Evolutionary conservation across 2,797 vertebrate genomes (phyloP), one percentile per base, ranked within the genome.

Genomic region (Remorina albescens): DNA sequence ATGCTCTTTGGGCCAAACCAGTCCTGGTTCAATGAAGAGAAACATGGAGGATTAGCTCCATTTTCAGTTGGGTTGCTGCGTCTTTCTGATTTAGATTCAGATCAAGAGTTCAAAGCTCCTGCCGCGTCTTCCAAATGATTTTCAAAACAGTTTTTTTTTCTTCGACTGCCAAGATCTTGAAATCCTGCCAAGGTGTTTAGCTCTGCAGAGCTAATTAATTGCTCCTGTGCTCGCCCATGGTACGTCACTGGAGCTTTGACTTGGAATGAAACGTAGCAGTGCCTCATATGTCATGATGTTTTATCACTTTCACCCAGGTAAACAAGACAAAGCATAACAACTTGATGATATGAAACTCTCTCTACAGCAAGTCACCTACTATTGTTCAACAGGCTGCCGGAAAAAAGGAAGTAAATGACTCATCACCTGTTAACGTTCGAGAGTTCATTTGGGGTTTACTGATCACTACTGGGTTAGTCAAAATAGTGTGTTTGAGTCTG

Each of bases 81-180:
- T 61, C 57, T 58, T 54, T 74, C 57, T 57, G 49, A 65, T 71
- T 74, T 37, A 56, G 47, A 68, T 67, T 74, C 66, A 36, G 57
- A 30, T 68, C 42, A 61, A 61, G 26, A 15, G 54, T 59, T 51
- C 30, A 18, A 12, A 50, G 49, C 53, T 15, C 49, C 54, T 37
- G 63, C 66, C 32, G 2, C 51, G 36, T 81, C 72, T 67, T 79
- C 53, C 53, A 61, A 63, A 62, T 23, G 41, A 46, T 65, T 72
- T 73, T 71, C 34, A 44, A 25, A 66, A 36, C 10, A 18, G n/a
- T 6, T 15, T 25, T 73, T 58, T 50, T 58, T 62, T 39, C 62
- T 60, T 32, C 23, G 23, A 50, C 30, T 61, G 44, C 23, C 21
- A 7, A 41, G 30, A 70, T 62, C 46, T 63, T 21, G 28, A 78